Percentiles rank a stretch among this genome's conserved stretches.
Evolutionary conservation across 2,113 vertebrate species (phyloP).

Genomic region (Clarias macrocephalus): DNA sequence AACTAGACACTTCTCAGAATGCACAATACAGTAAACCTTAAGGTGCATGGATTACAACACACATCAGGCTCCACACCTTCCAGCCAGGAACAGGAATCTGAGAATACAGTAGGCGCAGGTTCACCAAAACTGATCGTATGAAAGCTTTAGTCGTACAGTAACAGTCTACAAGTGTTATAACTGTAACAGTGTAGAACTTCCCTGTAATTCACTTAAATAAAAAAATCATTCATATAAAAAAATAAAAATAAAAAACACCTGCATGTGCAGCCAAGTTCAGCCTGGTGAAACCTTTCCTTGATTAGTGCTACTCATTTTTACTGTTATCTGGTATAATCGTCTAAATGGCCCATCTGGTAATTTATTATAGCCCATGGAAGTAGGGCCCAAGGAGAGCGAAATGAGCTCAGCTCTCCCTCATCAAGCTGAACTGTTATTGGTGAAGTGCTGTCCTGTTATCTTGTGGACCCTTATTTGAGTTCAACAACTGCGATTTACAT

Average conservation of each 20-base stretch:
- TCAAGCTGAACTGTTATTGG: conserved; percentile 75
- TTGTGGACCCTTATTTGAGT: conserved; percentile 86
- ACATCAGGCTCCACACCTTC: neutral
- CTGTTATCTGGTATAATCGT: conserved; percentile 82
- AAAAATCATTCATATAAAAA: neutral
- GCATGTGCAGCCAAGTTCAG: conserved; percentile 42
- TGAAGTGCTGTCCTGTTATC: conserved; percentile 76
- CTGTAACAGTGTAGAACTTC: neutral
- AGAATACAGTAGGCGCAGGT: neutral
- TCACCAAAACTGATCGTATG: too few relatives aligned
- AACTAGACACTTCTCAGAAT: neutral
- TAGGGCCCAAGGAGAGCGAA: conserved; percentile 70
- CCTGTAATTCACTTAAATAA: neutral
- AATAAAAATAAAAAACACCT: too few relatives aligned
- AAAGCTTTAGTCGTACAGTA: neutral
- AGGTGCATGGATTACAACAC: neutral
- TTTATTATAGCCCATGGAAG: conserved; percentile 81
- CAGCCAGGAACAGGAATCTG: neutral
- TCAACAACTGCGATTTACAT: conserved; percentile 94
- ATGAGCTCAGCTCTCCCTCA: conserved; percentile 49
- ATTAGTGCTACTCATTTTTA: conserved; percentile 65
- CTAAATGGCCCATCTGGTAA: conserved; percentile 84
- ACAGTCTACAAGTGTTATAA: neutral
- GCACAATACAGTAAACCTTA: neutral
- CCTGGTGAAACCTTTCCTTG: conserved; percentile 52